Base-by-base conservation (phyloP, 1,140 invertebrate genomes). In the Chionoecetes opilio region DNA sequence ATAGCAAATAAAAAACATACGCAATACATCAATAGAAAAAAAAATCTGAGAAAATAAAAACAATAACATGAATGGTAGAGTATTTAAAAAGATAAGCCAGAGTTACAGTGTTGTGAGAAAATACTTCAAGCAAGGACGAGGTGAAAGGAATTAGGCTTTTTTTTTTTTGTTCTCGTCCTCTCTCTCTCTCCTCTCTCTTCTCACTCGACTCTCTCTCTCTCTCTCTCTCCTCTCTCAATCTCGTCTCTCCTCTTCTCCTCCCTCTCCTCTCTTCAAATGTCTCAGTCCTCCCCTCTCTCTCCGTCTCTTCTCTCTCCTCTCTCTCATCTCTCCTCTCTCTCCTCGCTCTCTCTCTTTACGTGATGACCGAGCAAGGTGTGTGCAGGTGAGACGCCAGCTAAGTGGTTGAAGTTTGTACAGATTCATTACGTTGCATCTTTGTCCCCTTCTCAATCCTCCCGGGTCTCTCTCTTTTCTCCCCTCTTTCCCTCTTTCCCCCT, bases 361-460 rank as follows among this genome's bases (percentile, higher is more conserved):
- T 9, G 21, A 53, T 9, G 46, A 17, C 46, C 21, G 46, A 26
- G 63, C 63, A n/a, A n/a, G 63, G 11, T 5, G 63, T 11, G 63
- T 5, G 26, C 63, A 75, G 63, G 63, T 75, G 26, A 75, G 26
- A 3, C 63, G 11, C 63, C n/a, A 3, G 1, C 63, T 75, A n/a
- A 75, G 63, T 75, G 63, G 63, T 21, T 75, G 3, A 21, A 26
- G 63, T 75, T 75, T 75, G 63, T 75, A 75, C 8, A 75, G 63
- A 75, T 21, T 75, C 63, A 75, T 75, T 75, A 75, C 63, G 63
- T n/a, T 75, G 63, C 63, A 75, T 26, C n/a, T 75, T 75, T 75
- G 63, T 75, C 63, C 63, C 21, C 63, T 75, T 14, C 41, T 46
- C 41, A 46, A 14, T 8, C 41, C 41, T 14, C n/a, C n/a, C n/a